These are phyloP conservation scores for Thyatira batis DNA, from an alignment of 2,888 invertebrate genomes.

Conservation along the genomic window DNA sequence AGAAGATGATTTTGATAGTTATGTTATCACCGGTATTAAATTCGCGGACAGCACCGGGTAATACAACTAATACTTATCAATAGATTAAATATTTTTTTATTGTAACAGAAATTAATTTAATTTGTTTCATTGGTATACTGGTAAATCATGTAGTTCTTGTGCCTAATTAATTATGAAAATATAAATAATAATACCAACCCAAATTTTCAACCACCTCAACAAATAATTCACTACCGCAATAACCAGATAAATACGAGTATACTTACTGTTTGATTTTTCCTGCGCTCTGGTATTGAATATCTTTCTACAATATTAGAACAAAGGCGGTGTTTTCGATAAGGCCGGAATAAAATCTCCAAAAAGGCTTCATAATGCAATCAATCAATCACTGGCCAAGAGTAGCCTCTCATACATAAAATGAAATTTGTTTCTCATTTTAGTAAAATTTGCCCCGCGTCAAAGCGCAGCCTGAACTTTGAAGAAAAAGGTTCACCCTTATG, in stretches of 20 bases:
- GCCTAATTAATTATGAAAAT: too few relatives aligned
- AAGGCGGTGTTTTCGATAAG: slow-evolving; percentile 3
- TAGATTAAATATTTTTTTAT: too few relatives aligned
- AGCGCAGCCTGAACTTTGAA: background rate
- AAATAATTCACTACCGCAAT: background rate
- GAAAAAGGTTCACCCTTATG: background rate
- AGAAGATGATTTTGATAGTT: too few relatives aligned
- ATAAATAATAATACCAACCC: too few relatives aligned
- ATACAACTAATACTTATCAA: too few relatives aligned
- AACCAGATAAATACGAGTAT: background rate
- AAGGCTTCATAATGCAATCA: slow-evolving; percentile 28
- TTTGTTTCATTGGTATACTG: too few relatives aligned
- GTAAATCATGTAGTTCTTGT: background rate
- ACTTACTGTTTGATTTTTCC: background rate
- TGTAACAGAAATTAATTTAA: too few relatives aligned
- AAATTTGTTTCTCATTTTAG: slow-evolving; percentile 23
- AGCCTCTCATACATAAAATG: slow-evolving; percentile 10
- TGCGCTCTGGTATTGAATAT: background rate
- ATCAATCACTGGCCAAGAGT: slow-evolving; percentile 24
- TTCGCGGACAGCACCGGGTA: too few relatives aligned
- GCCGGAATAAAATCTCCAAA: slow-evolving; percentile 17
- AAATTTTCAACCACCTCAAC: background rate
- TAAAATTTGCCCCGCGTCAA: slow-evolving; percentile 7
- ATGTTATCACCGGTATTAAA: too few relatives aligned
- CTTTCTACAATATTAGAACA: background rate